These are phyloP conservation scores for Rhyacichthys aspro DNA, from an alignment of 2,797 vertebrate species.

Conservation along the genomic window DNA sequence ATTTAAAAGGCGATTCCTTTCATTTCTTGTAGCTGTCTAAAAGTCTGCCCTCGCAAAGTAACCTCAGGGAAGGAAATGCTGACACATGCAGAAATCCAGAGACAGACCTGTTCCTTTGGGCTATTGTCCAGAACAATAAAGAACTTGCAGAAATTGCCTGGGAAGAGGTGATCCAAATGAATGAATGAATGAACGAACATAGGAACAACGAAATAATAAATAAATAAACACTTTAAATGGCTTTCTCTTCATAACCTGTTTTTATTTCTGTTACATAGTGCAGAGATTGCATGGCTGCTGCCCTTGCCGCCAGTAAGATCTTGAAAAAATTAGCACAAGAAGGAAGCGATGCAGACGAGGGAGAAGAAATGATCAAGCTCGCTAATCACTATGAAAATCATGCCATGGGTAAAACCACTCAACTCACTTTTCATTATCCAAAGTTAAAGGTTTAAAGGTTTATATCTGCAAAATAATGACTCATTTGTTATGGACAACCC, in stretches of 20 bases:
- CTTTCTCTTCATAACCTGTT: constrained; percentile 6
- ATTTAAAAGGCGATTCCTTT: background rate
- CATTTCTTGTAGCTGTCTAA: constrained; percentile 44
- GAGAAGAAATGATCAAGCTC: constrained; percentile 81
- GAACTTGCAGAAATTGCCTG: constrained; percentile 91
- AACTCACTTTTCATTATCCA: background rate
- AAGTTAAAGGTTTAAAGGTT: too few species aligned
- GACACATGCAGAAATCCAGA: constrained; percentile 71
- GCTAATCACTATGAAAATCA: constrained; percentile 86
- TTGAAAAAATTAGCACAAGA: constrained; percentile 89
- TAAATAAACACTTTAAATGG: too few species aligned
- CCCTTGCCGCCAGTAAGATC: constrained; percentile 92
- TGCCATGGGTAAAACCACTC: constrained; percentile 83
- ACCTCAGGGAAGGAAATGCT: background rate
- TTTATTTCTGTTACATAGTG: constrained; percentile 77
- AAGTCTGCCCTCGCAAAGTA: constrained; percentile 22
- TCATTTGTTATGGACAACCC: too few species aligned
- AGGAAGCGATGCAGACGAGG: constrained; percentile 86
- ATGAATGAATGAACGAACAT: background rate
- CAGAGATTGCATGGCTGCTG: constrained; percentile 86
- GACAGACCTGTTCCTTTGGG: constrained; percentile 94
- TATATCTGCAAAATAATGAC: too few species aligned
- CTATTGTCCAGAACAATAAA: constrained; percentile 87
- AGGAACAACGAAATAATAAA: too few species aligned
- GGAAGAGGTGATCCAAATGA: constrained; percentile 85